phyloP scores from a whole-genome alignment of 30 jellyfish, hydroid and myxozoan species.

The Catostylus mosaicus region DNA sequence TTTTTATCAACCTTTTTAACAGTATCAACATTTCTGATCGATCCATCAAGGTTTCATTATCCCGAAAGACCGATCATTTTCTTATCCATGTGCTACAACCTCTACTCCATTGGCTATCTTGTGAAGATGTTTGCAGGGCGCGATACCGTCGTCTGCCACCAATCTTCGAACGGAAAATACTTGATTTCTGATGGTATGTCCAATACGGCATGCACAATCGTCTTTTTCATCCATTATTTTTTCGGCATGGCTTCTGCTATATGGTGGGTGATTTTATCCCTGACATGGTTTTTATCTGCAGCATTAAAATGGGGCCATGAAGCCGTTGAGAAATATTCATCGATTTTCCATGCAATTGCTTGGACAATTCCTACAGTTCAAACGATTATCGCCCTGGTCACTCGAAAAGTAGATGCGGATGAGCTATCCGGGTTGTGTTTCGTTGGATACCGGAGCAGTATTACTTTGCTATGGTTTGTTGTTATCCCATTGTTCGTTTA shows the following conservation, averaged over 20 bases:
- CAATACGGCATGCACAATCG: conserved; percentile 73
- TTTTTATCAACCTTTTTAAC: conserved; percentile 88
- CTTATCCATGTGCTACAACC: conserved; percentile 87
- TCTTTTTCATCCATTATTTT: conserved; percentile 72
- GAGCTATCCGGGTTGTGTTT: conserved; percentile 89
- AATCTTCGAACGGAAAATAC: conserved; percentile 59
- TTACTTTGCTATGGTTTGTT: conserved; percentile 74
- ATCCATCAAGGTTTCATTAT: conserved; percentile 80
- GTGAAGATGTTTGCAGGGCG: conserved; percentile 85
- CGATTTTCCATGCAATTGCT: conserved; percentile 87
- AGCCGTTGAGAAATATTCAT: conserved; percentile 91
- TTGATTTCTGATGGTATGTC: conserved; percentile 85
- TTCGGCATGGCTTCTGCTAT: conserved; percentile 96
- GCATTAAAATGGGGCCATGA: conserved; percentile 97
- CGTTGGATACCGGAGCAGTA: conserved; percentile 72
- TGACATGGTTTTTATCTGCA: conserved; percentile 94
- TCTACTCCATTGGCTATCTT: conserved; percentile 79
- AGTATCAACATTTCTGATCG: conserved; percentile 79
- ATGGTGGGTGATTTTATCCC: conserved; percentile 91
- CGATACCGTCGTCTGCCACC: conserved; percentile 65
- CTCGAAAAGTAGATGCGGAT: conserved; percentile 90
- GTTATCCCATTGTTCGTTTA: conserved; percentile 76
- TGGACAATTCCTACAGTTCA: conserved; percentile 93
- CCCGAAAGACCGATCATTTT: conserved; percentile 94
- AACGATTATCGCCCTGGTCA: conserved; percentile 87